Percentiles rank a stretch among this genome's conserved stretches.
phyloP scores from a whole-genome alignment of 2,888 invertebrate genomes.

The Eupithecia centaureata region DNA sequence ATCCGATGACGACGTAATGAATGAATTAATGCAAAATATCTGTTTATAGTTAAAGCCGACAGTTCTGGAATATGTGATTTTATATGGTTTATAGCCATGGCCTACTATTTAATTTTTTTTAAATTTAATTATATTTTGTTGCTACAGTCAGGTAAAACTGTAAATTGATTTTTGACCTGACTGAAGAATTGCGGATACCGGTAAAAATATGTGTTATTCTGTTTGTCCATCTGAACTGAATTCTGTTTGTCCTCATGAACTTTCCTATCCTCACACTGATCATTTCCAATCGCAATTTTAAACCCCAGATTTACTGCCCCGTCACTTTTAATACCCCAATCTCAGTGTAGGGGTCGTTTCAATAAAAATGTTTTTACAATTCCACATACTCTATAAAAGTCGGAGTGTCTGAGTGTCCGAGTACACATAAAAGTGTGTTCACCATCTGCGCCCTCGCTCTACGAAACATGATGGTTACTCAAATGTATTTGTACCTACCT shows the following conservation, averaged over 20 bases:
- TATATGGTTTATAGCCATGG: no score
- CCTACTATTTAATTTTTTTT: no score
- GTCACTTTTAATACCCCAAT: constrained; percentile 29
- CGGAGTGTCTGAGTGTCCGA: constrained; percentile 50
- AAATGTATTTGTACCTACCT: not conserved
- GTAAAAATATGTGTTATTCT: no score
- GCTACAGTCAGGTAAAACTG: no score
- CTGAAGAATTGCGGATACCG: no score
- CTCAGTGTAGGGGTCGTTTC: constrained; percentile 34
- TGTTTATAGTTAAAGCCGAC: no score
- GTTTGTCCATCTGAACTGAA: not conserved
- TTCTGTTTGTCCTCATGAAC: not conserved
- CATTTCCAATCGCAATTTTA: constrained; percentile 11
- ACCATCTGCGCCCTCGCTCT: constrained; percentile 54
- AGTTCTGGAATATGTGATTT: no score
- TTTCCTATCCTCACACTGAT: constrained; percentile 8
- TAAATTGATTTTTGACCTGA: no score
- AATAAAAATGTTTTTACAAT: constrained; percentile 47
- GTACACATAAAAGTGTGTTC: constrained; percentile 57
- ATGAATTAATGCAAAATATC: no score
- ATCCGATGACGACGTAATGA: no score
- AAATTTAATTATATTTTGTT: no score
- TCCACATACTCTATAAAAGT: constrained; percentile 55
- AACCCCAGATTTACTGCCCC: constrained; percentile 26
- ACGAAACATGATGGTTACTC: constrained; percentile 31